Percentiles rank a stretch among this genome's conserved stretches.
These are phyloP conservation scores for Cossypha dichroa DNA, from an alignment of 2,797 vertebrate species.

Conservation along the genomic window DNA sequence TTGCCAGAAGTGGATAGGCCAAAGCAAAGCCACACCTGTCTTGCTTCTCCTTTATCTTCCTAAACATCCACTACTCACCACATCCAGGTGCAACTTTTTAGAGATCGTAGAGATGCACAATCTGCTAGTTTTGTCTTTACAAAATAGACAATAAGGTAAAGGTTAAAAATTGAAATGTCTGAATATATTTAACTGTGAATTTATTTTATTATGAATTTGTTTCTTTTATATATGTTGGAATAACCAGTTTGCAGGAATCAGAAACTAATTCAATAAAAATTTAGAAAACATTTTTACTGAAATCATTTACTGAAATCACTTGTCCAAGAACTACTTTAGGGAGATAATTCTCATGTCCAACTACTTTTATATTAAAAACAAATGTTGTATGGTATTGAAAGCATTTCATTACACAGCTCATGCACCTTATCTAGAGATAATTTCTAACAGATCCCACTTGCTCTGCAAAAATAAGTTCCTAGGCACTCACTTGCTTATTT, in stretches of 20 bases:
- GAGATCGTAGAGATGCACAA: not conserved
- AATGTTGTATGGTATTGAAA: constrained; percentile 73
- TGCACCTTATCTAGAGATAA: constrained; percentile 73
- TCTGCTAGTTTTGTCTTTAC: not conserved
- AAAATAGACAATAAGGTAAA: not conserved
- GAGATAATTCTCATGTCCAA: constrained; percentile 61
- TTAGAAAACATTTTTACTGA: constrained; percentile 60
- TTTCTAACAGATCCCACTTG: constrained; percentile 76
- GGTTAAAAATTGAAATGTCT: constrained; percentile 48
- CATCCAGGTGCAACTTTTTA: not conserved
- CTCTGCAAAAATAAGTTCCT: constrained; percentile 66
- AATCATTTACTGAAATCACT: constrained; percentile 47
- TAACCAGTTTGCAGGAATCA: constrained; percentile 46
- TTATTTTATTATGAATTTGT: too few relatives aligned
- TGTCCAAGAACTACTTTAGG: constrained; percentile 32
- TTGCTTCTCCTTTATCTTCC: not conserved
- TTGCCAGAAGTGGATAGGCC: not conserved
- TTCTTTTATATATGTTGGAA: not conserved
- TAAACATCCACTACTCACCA: not conserved
- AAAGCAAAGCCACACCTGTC: not conserved
- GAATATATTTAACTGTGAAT: constrained; percentile 12
- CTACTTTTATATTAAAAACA: constrained; percentile 76
- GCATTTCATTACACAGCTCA: constrained; percentile 65
- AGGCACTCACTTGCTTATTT: constrained; percentile 37
- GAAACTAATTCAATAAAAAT: constrained; percentile 61